Base-by-base conservation (phyloP, 2,113 vertebrate genomes). In the Agapornis roseicollis region DNA sequence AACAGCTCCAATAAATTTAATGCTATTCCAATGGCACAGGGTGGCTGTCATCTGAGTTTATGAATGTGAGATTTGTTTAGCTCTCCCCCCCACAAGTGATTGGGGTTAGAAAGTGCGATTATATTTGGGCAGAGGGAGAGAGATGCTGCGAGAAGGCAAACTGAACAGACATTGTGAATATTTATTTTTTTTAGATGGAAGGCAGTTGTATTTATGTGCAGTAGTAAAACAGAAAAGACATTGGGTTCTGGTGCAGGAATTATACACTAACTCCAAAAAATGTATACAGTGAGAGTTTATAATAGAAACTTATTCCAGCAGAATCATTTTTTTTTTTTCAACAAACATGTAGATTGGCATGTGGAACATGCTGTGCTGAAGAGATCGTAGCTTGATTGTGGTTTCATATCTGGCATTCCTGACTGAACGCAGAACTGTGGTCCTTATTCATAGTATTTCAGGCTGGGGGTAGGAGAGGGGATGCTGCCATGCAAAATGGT, bases 341-440 rank as follows among this genome's bases (percentile, higher is more conserved):
- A 94, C 93, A 96, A 96, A 94, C 68, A 95, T 41, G 52, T 83
- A 92, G 96, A 95, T 82, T 97, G 97, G 95, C 89, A 92, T 97
- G 92, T 89, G 93, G 93, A 92, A 69, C 97, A 90, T 80, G 96
- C 96, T 97, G 97, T 94, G 96, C 93, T 91, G 91, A 95, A 96
- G 96, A 97, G 96, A 97, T 97, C 79, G 92, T 95, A 94, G 85
- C 85, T 96, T 94, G 95, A 97, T 97, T 97, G 96, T 97, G 96
- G 96, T 97, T 97, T 97, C 94, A 94, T 97, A 97, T 97, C 97
- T 97, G 95, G 52, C 92, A 97, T 97, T 97, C 95, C 96, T 93
- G 77, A 96, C 85, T 69, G 87, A 97, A 71, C 37, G 11, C 94
- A 95, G 94, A 97, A 97, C 96, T 96, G 70, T 96, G 88, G 83